Evolutionary conservation across 2,113 vertebrate genomes (phyloP), one percentile per base, ranked within the genome.

Genomic region (Scopus umbretta): DNA sequence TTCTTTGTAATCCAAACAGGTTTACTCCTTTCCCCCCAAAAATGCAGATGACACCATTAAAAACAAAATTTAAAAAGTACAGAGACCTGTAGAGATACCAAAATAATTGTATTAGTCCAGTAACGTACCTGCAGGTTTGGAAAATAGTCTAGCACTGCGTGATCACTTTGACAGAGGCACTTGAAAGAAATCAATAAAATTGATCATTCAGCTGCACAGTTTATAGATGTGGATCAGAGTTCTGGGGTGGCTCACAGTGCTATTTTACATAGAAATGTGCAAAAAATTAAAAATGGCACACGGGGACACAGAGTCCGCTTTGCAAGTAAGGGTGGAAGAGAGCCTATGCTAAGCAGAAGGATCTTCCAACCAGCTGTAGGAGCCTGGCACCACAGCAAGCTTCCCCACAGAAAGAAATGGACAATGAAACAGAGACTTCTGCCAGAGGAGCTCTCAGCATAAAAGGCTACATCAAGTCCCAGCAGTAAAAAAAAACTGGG

Each of bases 171-270:
- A 98, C 97, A 97, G 95, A 97, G 86, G 80, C 86, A 86, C 74
- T 94, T 96, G 96, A 91, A 95, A 93, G 91, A 95, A 97, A 97
- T 98, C 98, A 96, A 96, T 98, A 95, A 66, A 62, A 97, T 91
- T 81, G 96, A 97, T 97, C 90, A 95, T 66, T 58, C 62, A 49
- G 55, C 74, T 95, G 65, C 55, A 81, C 63, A 20, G 2, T 84
- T 94, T 65, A 76, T 68, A 91, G 90, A 81, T 29, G 53, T 43
- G 71, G 80, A 83, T 88, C 79, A 40, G 58, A 95, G 90, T 72
- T 90, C 92, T 93, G 89, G 59, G 56, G 43, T 50, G 56, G 50
- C 34, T 88, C 88, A 81, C 66, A 87, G 80, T 25, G 61, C 40
- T 80, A 82, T 62, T 93, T 96, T 86, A 91, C 74, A 94, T 73